Evolutionary conservation across 2,797 vertebrate genomes (phyloP), one percentile per base, ranked within the genome.

Genomic region (Clarias platycephalus): DNA sequence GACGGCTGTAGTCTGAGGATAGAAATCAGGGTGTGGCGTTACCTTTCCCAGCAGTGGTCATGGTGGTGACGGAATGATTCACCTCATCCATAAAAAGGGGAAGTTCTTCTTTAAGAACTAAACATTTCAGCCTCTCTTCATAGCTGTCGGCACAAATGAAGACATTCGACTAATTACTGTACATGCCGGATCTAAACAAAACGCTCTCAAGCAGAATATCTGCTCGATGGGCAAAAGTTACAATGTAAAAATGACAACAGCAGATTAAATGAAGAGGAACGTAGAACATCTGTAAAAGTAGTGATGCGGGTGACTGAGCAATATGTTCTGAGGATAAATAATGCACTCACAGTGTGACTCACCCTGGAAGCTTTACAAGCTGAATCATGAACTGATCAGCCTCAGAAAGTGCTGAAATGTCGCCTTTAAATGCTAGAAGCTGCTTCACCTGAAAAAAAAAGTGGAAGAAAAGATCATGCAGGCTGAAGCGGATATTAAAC

Each of bases 21-120:
- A 58, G n/a, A 79, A 78, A 64, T 67, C n/a, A 77, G 40, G 70
- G 37, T 24, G 63, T 49, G 72, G 16, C 15, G 20, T 53, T 92
- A 96, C 96, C 96, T 0, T 86, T 85, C 53, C 94, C 94, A 7
- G 95, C 96, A 22, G 89, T 86, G 0, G 90, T 94, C 91, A 96
- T 90, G 57, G 89, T 93, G 34, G 55, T 57, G 66, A 96, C 91
- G 82, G 93, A 94, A 10, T 87, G 80, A 88, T 91, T 94, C 44
- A 96, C 89, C 77, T 95, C 92, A 28, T 90, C 87, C 90, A 95
- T 92, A 57, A 93, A 90, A 3, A 94, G 94, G 24, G 91, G 92
- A 82, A 96, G 96, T 72, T 97, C 96, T 57, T 96, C 96, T 90
- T 95, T 95, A 31, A 97, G 92, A 82, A 96, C 93, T 88, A 96